These are phyloP conservation scores for Sebastes kiyomatsui DNA, from an alignment of 2,797 vertebrate species.

Conservation along the genomic window DNA sequence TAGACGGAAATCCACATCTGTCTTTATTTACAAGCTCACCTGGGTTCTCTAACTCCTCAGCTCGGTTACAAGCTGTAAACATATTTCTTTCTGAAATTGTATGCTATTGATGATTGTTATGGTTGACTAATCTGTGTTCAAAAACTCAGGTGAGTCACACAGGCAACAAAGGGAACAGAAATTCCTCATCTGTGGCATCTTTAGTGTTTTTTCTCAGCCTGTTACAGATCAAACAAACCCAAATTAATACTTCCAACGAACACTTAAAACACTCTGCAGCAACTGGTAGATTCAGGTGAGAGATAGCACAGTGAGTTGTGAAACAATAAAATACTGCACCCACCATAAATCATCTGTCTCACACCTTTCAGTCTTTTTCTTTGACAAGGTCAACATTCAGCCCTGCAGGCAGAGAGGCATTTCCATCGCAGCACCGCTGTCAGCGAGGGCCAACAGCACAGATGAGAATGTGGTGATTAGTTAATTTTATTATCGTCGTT, in stretches of 20 bases:
- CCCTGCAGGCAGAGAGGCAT: slow-evolving; percentile 28
- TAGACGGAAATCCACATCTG: neutral
- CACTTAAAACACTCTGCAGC: neutral
- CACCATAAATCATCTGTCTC: slow-evolving; percentile 46
- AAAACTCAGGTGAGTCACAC: neutral
- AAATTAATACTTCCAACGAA: neutral
- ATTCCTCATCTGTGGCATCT: neutral
- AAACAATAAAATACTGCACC: slow-evolving; percentile 29
- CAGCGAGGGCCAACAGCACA: slow-evolving; percentile 56
- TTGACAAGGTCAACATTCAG: slow-evolving; percentile 64
- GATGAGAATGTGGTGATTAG: slow-evolving; percentile 70
- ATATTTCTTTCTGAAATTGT: neutral
- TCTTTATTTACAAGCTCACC: neutral
- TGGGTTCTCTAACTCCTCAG: neutral
- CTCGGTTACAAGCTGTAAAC: neutral
- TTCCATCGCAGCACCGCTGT: slow-evolving; percentile 28
- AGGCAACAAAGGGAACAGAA: neutral
- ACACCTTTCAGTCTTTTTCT: slow-evolving; percentile 37
- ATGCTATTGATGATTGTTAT: neutral
- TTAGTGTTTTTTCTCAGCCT: neutral
- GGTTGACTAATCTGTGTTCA: neutral
- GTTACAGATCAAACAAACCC: neutral
- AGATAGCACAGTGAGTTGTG: neutral
- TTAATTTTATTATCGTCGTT: slow-evolving; percentile 59
- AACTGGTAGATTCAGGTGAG: neutral